phyloP scores from a whole-genome alignment of 2,888 invertebrate species.

The Polydrusus cervinus region DNA sequence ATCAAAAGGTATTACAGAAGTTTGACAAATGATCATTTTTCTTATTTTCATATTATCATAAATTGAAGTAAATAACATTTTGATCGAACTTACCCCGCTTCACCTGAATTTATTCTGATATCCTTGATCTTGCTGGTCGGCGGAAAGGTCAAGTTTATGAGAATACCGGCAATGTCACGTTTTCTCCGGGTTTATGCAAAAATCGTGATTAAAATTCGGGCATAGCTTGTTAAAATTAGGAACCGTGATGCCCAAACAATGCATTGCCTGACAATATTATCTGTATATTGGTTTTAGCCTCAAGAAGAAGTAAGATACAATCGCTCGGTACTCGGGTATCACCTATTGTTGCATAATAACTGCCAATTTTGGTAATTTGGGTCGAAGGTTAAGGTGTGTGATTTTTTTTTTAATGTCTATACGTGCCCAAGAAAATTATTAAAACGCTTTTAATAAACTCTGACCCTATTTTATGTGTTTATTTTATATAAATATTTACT shows the following conservation, averaged over 20 bases:
- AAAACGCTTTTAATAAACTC: too few relatives aligned
- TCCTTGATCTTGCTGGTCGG: conserved; percentile 50
- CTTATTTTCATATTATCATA: too few relatives aligned
- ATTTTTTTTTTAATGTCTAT: background rate
- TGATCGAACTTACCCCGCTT: too few relatives aligned
- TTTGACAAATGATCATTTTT: too few relatives aligned
- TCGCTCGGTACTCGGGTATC: conserved; percentile 6
- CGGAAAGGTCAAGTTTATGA: conserved; percentile 53
- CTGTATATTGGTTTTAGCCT: conserved; percentile 38
- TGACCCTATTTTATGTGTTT: too few relatives aligned
- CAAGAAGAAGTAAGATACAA: conserved; percentile 26
- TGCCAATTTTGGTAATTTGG: conserved; percentile 16
- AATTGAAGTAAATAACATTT: too few relatives aligned
- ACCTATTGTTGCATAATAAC: conserved; percentile 22
- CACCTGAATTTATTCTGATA: conserved; percentile 46
- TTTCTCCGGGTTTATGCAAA: conserved; percentile 46
- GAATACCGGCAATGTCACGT: conserved; percentile 50
- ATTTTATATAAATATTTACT: too few relatives aligned
- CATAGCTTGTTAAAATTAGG: conserved; percentile 46
- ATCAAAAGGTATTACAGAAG: too few relatives aligned
- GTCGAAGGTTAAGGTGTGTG: conserved; percentile 1
- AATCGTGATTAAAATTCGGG: conserved; percentile 52
- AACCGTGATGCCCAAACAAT: conserved; percentile 48
- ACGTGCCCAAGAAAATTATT: too few relatives aligned
- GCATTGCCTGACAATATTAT: conserved; percentile 18